These are phyloP conservation scores for Pangasianodon gigas DNA, from an alignment of 2,113 vertebrate species.

Conservation along the genomic window DNA sequence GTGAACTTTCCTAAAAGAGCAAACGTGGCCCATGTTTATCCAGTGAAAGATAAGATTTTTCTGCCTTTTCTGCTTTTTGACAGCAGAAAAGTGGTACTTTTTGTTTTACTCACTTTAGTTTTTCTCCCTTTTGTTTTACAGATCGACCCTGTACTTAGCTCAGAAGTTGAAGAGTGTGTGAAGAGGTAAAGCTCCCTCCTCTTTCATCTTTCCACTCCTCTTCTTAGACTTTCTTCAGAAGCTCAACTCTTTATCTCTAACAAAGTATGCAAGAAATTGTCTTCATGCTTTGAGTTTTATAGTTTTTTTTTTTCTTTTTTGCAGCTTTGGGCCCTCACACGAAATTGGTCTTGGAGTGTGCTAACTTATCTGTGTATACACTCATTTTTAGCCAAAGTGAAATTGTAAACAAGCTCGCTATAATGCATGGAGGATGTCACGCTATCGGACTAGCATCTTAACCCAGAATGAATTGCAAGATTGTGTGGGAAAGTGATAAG, in stretches of 20 bases:
- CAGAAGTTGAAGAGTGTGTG: conserved; percentile 79
- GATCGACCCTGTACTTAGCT: conserved; percentile 82
- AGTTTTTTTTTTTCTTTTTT: background rate
- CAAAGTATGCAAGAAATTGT: conserved; percentile 1
- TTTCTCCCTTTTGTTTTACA: conserved; percentile 52
- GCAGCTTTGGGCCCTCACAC: background rate
- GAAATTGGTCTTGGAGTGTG: conserved; percentile 15
- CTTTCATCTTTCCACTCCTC: conserved; percentile 22
- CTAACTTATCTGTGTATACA: conserved; percentile 20
- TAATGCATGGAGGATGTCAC: conserved; percentile 1
- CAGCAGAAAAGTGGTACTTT: background rate
- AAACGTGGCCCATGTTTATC: background rate
- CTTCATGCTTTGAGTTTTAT: background rate
- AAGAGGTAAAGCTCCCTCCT: conserved; percentile 74
- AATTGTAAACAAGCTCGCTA: background rate
- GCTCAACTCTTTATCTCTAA: conserved; percentile 21
- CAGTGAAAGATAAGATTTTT: background rate
- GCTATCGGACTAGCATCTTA: conserved; percentile 16
- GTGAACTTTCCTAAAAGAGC: background rate
- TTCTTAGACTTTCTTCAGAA: conserved; percentile 3
- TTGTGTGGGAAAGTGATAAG: background rate
- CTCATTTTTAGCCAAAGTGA: background rate
- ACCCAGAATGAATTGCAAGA: conserved; percentile 16
- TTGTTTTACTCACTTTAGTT: background rate
- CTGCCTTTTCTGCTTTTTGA: background rate